phyloP scores from a whole-genome alignment of 2,888 invertebrate species.

The Mythimna vitellina region DNA sequence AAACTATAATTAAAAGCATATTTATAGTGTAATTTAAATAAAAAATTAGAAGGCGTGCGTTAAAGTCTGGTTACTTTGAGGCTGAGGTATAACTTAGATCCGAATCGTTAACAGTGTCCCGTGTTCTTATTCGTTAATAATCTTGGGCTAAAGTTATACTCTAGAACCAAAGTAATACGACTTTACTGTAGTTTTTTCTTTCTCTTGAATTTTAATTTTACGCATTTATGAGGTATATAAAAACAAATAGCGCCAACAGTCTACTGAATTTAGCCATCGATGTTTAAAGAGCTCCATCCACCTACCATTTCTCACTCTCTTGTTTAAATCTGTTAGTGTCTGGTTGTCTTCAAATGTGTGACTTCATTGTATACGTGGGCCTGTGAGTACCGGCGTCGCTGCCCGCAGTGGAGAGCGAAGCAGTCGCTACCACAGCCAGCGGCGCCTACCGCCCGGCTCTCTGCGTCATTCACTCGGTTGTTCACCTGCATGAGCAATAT shows the following conservation, averaged over 20 bases:
- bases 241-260: background rate
- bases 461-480: conserved; percentile 85
- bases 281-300: background rate
- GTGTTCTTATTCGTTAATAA: too few species aligned
- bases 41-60: too few species aligned
- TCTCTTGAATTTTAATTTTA: too few species aligned
- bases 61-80: too few species aligned
- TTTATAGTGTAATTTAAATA: too few species aligned
- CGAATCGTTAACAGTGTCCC: too few species aligned
- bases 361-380: conserved; percentile 13
- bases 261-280: background rate
- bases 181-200: too few species aligned
- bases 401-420: conserved; percentile 12
- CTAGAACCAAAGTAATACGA: too few species aligned
- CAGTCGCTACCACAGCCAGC: conserved; percentile 81
- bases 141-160: too few species aligned
- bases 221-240: background rate
- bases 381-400: background rate
- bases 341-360: conserved; percentile 39
- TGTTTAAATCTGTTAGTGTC: background rate
- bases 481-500: conserved; percentile 74
- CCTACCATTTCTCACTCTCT: background rate
- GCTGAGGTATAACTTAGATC: too few species aligned
- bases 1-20: too few species aligned
- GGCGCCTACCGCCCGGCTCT: conserved; percentile 71